Conservation (phyloP, 2,888 invertebrate species). For the Drosophila seclusa region DNA sequence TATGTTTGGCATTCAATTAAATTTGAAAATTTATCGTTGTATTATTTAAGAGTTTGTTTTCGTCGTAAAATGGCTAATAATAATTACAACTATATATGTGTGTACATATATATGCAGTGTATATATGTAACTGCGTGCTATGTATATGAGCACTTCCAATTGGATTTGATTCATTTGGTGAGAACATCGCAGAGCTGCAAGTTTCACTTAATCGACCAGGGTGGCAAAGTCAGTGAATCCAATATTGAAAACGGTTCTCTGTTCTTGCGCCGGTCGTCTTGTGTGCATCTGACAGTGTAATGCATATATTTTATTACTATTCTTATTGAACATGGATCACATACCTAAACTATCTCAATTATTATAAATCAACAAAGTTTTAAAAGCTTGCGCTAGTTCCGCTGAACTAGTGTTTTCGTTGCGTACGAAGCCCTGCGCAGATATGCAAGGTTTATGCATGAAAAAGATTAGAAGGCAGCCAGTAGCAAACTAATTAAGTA, state of each 20-base stretch:
- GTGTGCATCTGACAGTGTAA: neutral
- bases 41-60: conserved; percentile 75
- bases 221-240: conserved; percentile 1
- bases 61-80: conserved; percentile 75
- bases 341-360: neutral
- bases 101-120: conserved; percentile 25
- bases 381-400: conserved; percentile 31
- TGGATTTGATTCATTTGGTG: conserved; percentile 45
- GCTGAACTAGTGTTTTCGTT: conserved; percentile 27
- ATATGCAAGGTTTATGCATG: conserved; percentile 63
- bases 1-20: conserved; percentile 54
- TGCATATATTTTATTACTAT: neutral
- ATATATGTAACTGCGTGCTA: conserved; percentile 28
- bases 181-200: conserved; percentile 43
- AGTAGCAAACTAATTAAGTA: conserved; percentile 68
- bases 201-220: conserved; percentile 40
- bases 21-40: conserved; percentile 22
- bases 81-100: conserved; percentile 54
- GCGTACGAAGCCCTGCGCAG: conserved; percentile 58
- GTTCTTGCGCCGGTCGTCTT: no score
- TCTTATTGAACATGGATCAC: neutral
- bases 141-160: conserved; percentile 46
- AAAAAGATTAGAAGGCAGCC: conserved; percentile 56
- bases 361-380: neutral
- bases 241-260: neutral